phyloP scores from a whole-genome alignment of 2,797 vertebrate species.

The Danio aesculapii region DNA sequence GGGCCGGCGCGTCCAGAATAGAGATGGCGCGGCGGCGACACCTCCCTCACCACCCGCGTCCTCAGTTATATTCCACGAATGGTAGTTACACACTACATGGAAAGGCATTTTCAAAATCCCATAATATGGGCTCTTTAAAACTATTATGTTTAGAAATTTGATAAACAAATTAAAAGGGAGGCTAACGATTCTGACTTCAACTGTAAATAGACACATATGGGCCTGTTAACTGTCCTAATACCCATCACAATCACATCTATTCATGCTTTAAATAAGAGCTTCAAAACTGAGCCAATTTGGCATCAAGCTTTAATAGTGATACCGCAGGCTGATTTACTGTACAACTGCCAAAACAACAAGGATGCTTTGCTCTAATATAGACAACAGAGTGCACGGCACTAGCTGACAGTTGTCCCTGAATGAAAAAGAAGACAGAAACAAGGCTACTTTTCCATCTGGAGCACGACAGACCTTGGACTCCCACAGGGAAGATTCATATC shows the following conservation, averaged over 20 bases:
- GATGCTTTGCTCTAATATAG: slow-evolving; percentile 34
- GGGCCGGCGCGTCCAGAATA: too few species aligned
- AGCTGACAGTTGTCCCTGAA: slow-evolving; percentile 27
- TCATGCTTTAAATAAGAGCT: slow-evolving; percentile 4
- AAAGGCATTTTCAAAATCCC: too few species aligned
- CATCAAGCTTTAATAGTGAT: slow-evolving; percentile 2
- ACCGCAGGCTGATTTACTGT: slow-evolving; percentile 9
- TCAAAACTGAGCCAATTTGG: slow-evolving; percentile 20
- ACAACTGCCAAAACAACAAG: slow-evolving; percentile 34
- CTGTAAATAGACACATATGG: too few species aligned
- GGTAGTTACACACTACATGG: too few species aligned
- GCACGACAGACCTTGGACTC: slow-evolving; percentile 23
- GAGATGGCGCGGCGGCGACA: too few species aligned
- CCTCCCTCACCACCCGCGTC: too few species aligned
- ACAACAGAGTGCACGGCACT: slow-evolving; percentile 3
- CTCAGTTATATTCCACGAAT: too few species aligned
- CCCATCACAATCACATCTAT: not conserved
- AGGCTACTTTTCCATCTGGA: slow-evolving; percentile 46
- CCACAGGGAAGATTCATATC: slow-evolving; percentile 26
- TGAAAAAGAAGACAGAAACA: slow-evolving; percentile 44
- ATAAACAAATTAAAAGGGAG: too few species aligned
- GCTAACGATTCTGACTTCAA: too few species aligned
- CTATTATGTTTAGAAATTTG: too few species aligned
- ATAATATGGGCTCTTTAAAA: too few species aligned
- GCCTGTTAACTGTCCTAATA: too few species aligned